A percentile compares a stretch with the other conserved stretches of the same genome.
These are phyloP conservation scores for Thomomys bottae DNA, from an alignment of 2,113 vertebrate species.

Conservation along the genomic window DNA sequence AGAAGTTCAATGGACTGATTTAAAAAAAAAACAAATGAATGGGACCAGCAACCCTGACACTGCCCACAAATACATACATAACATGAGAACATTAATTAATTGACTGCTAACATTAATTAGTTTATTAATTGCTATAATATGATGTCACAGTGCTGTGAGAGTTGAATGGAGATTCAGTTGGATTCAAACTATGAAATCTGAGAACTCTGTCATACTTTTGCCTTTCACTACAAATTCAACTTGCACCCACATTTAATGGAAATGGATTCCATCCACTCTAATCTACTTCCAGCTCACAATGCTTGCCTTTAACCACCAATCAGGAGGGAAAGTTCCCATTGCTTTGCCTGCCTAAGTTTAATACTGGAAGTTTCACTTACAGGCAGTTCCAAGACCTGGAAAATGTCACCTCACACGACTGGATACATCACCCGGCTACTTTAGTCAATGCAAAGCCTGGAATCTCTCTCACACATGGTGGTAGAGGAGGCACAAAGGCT, in stretches of 20 bases:
- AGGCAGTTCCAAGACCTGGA: conserved; percentile 80
- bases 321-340: background rate
- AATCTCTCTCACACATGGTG: conserved; percentile 73
- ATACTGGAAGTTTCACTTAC: conserved; percentile 60
- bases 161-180: background rate
- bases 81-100: background rate
- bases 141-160: background rate
- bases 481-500: conserved; percentile 74
- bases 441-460: conserved; percentile 77
- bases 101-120: background rate
- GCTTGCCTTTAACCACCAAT: background rate
- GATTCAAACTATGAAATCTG: conserved; percentile 12
- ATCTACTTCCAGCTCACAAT: background rate
- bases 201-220: background rate
- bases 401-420: conserved; percentile 82
- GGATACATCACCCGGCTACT: conserved; percentile 64
- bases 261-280: background rate
- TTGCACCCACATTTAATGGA: background rate
- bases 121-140: background rate
- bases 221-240: conserved; percentile 5
- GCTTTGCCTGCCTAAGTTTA: conserved; percentile 62
- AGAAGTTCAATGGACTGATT: background rate
- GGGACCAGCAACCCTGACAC: background rate
- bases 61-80: background rate
- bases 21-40: background rate